Evolutionary conservation across 2,113 vertebrate species (phyloP).

Genomic region (Hepsetus odoe): DNA sequence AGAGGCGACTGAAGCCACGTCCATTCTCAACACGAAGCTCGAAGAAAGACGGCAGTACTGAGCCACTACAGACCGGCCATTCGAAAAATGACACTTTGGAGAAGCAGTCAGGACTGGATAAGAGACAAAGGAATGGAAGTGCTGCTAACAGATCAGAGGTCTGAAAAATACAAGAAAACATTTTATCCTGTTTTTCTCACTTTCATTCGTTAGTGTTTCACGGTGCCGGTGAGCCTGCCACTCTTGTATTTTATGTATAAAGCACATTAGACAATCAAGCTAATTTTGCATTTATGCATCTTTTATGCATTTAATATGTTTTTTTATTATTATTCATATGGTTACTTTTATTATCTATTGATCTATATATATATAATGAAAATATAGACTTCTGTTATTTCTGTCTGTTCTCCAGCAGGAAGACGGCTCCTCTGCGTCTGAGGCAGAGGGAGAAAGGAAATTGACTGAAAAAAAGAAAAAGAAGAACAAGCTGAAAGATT

Average conservation of each 20-base stretch:
- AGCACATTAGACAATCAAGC: too few species aligned
- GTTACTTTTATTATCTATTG: too few species aligned
- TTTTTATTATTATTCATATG: not conserved
- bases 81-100: conserved; percentile 48
- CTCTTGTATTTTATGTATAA: too few species aligned
- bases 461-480: conserved; percentile 58
- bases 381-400: not conserved
- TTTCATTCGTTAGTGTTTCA: too few species aligned
- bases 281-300: too few species aligned
- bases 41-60: conserved; percentile 29
- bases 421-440: conserved; percentile 61
- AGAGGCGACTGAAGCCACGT: conserved; percentile 59
- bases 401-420: conserved; percentile 1
- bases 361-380: too few species aligned
- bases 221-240: too few species aligned
- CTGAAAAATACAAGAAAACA: not conserved
- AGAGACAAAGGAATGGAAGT: not conserved
- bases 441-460: conserved; percentile 65
- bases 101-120: conserved; percentile 11
- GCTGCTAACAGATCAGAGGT: not conserved
- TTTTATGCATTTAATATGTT: too few species aligned
- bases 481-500: conserved; percentile 52
- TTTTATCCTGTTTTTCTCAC: not conserved
- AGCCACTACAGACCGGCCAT: not conserved
- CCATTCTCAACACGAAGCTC: not conserved